These are phyloP conservation scores for Pheosia tremula DNA, from an alignment of 2,888 invertebrate species.

Conservation along the genomic window DNA sequence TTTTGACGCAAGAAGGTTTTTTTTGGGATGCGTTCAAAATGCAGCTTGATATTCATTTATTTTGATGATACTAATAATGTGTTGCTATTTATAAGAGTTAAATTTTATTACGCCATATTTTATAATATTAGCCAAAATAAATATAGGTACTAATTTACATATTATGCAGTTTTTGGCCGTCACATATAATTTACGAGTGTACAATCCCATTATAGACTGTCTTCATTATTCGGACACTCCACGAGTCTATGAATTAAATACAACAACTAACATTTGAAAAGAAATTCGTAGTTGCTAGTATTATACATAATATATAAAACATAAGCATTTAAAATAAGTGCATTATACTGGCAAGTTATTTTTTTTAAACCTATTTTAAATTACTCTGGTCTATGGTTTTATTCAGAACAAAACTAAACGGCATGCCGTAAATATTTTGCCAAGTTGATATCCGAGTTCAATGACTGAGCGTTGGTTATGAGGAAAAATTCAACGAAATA, in stretches of 20 bases:
- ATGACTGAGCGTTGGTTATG: slow-evolving; percentile 15
- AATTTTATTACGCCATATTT: too few relatives aligned
- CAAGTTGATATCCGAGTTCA: slow-evolving; percentile 12
- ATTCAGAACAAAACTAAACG: not conserved
- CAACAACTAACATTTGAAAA: not conserved
- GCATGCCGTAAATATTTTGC: not conserved
- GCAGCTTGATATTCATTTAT: too few relatives aligned
- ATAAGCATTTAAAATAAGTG: too few relatives aligned
- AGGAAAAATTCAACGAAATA: not conserved
- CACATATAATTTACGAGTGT: slow-evolving; percentile 2
- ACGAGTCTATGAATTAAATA: not conserved
- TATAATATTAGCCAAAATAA: too few relatives aligned
- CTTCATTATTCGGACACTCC: not conserved
- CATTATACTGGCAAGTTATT: not conserved
- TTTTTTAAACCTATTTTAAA: not conserved
- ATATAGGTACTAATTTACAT: too few relatives aligned
- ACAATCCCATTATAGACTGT: not conserved
- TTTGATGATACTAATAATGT: too few relatives aligned
- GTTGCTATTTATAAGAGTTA: too few relatives aligned
- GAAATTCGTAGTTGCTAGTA: not conserved
- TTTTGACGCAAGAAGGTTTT: too few relatives aligned
- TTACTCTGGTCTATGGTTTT: not conserved
- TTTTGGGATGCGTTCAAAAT: too few relatives aligned
- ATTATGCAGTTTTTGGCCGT: not conserved
- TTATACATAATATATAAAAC: too few relatives aligned